phyloP scores from a whole-genome alignment of 2,888 invertebrate genomes.

The Hartigia nigra region DNA sequence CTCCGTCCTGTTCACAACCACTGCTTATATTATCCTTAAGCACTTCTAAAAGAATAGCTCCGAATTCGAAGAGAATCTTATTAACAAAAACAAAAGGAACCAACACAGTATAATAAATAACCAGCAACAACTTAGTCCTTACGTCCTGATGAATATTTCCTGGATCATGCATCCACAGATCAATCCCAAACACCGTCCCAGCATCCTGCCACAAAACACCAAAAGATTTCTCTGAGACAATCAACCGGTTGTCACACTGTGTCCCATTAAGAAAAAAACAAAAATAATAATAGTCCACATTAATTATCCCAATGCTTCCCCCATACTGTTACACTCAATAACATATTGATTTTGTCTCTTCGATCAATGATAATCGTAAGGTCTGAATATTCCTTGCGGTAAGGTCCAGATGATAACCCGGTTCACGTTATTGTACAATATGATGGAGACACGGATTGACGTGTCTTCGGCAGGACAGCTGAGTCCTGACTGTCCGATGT shows the following conservation, averaged over 20 bases:
- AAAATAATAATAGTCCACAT: neutral
- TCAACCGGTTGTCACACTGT: neutral
- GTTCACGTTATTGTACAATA: neutral
- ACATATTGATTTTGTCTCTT: neutral
- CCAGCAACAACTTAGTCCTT: neutral
- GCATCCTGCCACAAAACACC: neutral
- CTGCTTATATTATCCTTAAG: constrained; percentile 5
- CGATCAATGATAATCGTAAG: neutral
- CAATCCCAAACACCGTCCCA: neutral
- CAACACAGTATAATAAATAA: constrained; percentile 16
- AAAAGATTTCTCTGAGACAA: neutral
- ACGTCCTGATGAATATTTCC: constrained; percentile 1
- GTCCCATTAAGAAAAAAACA: neutral
- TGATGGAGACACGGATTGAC: constrained; percentile 7
- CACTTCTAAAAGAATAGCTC: constrained; percentile 8
- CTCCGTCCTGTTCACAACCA: constrained; percentile 17
- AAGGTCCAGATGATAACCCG: neutral
- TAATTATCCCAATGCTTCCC: neutral
- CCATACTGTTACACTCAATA: neutral
- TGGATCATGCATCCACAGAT: neutral
- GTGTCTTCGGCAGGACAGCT: constrained; percentile 49
- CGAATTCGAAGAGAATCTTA: neutral
- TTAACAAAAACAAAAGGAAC: constrained; percentile 16
- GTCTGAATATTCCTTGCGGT: neutral
- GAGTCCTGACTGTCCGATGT: constrained; percentile 52